Evolutionary conservation across 2,113 vertebrate genomes (phyloP).

Genomic region (Eurystomus gularis): DNA sequence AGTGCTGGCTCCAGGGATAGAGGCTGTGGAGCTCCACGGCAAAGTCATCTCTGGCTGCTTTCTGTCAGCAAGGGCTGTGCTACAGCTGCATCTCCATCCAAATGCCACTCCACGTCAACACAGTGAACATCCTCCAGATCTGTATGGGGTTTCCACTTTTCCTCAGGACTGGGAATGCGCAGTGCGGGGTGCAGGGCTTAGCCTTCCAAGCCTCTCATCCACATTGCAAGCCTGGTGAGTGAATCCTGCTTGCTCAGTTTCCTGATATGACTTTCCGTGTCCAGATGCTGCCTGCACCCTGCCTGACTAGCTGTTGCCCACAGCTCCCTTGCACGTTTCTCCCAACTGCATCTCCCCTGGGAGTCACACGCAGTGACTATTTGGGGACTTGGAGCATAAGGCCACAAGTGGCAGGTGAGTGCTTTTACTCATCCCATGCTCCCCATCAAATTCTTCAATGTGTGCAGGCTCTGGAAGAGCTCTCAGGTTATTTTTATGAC

Average conservation of each 20-base stretch:
- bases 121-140: neutral
- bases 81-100: neutral
- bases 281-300: neutral
- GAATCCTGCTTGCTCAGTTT: neutral
- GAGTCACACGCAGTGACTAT: neutral
- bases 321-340: neutral
- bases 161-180: neutral
- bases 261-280: neutral
- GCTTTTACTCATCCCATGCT: neutral
- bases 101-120: neutral
- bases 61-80: neutral
- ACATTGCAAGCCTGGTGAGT: neutral
- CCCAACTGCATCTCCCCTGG: neutral
- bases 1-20: accelerated
- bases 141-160: neutral
- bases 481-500: neutral
- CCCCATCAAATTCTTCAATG: neutral
- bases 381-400: neutral
- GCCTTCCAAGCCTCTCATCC: neutral
- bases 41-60: neutral
- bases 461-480: neutral
- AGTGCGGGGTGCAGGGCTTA: neutral
- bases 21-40: accelerated
- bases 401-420: neutral
- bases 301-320: accelerated